Evolutionary conservation across 2,797 vertebrate genomes (phyloP).

Genomic region (Crenuchus spilurus): DNA sequence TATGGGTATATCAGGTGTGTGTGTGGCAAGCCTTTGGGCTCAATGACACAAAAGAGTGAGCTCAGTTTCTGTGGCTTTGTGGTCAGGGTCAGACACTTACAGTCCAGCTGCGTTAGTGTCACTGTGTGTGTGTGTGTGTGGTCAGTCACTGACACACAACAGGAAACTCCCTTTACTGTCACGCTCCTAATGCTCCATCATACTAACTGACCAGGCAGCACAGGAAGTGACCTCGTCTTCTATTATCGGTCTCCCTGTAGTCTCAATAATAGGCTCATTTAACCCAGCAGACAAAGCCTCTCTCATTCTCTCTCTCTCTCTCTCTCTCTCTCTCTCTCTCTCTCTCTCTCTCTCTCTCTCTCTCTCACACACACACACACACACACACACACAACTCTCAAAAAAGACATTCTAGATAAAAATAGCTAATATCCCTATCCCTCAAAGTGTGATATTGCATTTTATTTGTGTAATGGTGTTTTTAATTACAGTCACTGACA

Average conservation of each 20-base stretch:
- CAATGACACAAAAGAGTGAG: slow-evolving; percentile 23
- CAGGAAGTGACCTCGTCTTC: slow-evolving; percentile 52
- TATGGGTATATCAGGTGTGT: slow-evolving; percentile 22
- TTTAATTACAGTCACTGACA: too few relatives aligned
- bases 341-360: slow-evolving; percentile 1
- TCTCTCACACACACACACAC: slow-evolving; percentile 13
- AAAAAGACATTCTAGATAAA: too few relatives aligned
- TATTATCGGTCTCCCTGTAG: slow-evolving; percentile 38
- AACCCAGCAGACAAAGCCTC: slow-evolving; percentile 50
- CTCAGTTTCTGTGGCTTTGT: slow-evolving; percentile 12
- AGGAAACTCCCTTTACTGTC: background rate
- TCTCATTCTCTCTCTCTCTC: too few relatives aligned
- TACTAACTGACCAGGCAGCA: slow-evolving; percentile 35
- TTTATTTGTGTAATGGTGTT: too few relatives aligned
- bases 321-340: background rate
- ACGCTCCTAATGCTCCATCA: slow-evolving; percentile 9
- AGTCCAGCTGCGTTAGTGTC: slow-evolving; percentile 28
- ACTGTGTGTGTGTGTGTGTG: slow-evolving; percentile 19
- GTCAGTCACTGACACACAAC: background rate
- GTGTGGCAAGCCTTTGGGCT: slow-evolving; percentile 27
- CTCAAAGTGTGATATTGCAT: too few relatives aligned
- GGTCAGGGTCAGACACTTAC: slow-evolving; percentile 34
- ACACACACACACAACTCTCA: slow-evolving; percentile 15
- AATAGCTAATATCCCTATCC: too few relatives aligned
- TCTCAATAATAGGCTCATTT: slow-evolving; percentile 54